Evolutionary conservation across 2,113 vertebrate genomes (phyloP), one percentile per base, ranked within the genome.

Genomic region (Hyperopisus bebe): DNA sequence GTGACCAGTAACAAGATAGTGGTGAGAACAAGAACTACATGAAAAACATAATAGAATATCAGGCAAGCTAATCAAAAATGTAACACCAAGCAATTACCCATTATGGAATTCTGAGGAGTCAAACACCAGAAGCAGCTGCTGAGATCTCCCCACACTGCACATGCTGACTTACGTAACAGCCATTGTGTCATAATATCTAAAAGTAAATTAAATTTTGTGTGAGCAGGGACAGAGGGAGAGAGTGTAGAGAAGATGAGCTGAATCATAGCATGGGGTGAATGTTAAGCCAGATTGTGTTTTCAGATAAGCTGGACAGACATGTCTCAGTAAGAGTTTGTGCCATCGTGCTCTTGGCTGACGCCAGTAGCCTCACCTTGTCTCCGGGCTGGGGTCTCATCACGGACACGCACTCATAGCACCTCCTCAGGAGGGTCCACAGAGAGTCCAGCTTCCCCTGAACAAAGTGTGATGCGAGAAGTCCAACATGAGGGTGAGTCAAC

Each of bases 311-410:
- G 62, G 62, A 70, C n/a, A 27, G 58, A 66, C 58, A 10, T 27
- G 24, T 9, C 58, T 11, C 58, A 13, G 62, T 70, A 13, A 31
- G n/a, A 31, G 62, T 27, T 70, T 70, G n/a, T 27, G 58, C 1
- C 3, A 3, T 31, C 9, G n/a, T 11, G 5, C n/a, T 70, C 27
- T 4, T 13, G 62, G 62, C 62, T 31, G 62, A 31, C 0, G 9
- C n/a, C 62, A 70, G 62, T 27, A 31, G 62, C n/a, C 9, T 91
- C 96, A 99, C 98, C 97, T 98, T 98, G 92, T 99, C 98, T 96
- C 98, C 98, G 0, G 98, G 98, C 92, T 97, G 97, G 0, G 98
- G 98, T 86, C 98, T 95, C 98, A 99, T 99, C 94, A 99, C 96
- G 0, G 98, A 99, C 21, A 99, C 98, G 0, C 98, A 95, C 92